Evolutionary conservation across 92 coral and sea anemone species (phyloP).

Genomic region (Pocillopora meandrina): DNA sequence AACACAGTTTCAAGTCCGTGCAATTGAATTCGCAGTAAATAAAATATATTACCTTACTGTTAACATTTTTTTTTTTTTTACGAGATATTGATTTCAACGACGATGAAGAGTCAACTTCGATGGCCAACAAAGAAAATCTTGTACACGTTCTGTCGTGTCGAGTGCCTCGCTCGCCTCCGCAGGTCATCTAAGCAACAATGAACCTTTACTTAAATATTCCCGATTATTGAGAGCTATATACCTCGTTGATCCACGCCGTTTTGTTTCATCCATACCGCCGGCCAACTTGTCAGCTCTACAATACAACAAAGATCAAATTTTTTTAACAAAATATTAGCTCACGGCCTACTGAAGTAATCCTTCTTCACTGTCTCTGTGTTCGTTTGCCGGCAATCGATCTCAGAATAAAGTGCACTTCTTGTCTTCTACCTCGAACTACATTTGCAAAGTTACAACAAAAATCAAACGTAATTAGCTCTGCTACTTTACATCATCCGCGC

Average conservation of each 20-base stretch:
- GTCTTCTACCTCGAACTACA: neutral
- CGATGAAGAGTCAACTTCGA: neutral
- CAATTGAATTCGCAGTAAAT: neutral
- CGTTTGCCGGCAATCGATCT: neutral
- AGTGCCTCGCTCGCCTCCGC: conserved; percentile 2
- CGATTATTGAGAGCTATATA: conserved; percentile 17
- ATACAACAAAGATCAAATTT: neutral
- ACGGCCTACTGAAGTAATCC: too few relatives aligned
- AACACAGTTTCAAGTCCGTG: conserved; percentile 2
- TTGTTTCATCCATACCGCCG: conserved; percentile 93
- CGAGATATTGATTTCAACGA: neutral
- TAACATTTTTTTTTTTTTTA: neutral
- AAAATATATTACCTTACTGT: neutral
- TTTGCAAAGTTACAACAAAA: neutral
- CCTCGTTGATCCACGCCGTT: conserved; percentile 87
- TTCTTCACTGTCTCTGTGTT: neutral
- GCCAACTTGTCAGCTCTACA: conserved; percentile 91
- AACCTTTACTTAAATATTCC: neutral
- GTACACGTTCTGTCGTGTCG: conserved; percentile 16
- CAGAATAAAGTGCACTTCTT: neutral
- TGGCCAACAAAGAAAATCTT: neutral
- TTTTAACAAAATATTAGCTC: neutral
- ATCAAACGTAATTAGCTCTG: neutral
- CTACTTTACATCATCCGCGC: neutral
- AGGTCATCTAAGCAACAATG: neutral